These are phyloP conservation scores for Porites lutea DNA, from an alignment of 64 coral and sea anemone species.

Conservation along the genomic window DNA sequence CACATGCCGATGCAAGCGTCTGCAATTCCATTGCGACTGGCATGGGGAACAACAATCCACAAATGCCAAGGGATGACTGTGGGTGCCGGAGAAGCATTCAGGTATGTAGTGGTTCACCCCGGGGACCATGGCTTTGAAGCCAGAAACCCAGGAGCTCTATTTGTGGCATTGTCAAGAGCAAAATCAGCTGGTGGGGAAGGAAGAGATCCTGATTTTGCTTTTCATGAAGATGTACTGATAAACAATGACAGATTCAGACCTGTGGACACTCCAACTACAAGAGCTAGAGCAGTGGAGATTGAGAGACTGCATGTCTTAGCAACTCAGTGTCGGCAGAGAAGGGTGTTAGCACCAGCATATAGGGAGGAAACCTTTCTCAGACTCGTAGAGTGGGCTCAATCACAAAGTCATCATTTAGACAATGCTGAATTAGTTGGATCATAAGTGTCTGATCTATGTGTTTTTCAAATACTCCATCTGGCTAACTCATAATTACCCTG, in stretches of 20 bases:
- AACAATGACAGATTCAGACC: not conserved
- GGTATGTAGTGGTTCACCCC: not conserved
- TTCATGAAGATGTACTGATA: slow-evolving; percentile 48
- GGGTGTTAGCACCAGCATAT: slow-evolving; percentile 27
- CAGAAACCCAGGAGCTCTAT: not conserved
- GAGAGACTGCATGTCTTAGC: not conserved
- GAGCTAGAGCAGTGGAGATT: not conserved
- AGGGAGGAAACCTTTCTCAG: slow-evolving; percentile 4
- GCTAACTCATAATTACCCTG: too few relatives aligned
- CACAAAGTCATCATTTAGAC: too few relatives aligned
- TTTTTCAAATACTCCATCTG: too few relatives aligned
- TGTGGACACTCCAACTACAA: slow-evolving; percentile 35
- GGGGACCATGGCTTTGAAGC: slow-evolving; percentile 46
- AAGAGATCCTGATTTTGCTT: slow-evolving; percentile 36
- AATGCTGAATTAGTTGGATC: too few relatives aligned
- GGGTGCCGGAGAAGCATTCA: too few relatives aligned
- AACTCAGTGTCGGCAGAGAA: not conserved
- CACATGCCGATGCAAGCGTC: slow-evolving; percentile 18
- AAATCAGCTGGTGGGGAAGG: too few relatives aligned
- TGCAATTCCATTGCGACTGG: slow-evolving; percentile 50
- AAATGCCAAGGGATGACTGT: not conserved
- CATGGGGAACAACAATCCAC: slow-evolving; percentile 49
- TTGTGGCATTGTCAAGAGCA: too few relatives aligned
- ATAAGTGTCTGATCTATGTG: too few relatives aligned
- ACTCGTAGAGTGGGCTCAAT: too few relatives aligned